Evolutionary conservation across 2,888 invertebrate species (phyloP).

Genomic region (Automeris io): DNA sequence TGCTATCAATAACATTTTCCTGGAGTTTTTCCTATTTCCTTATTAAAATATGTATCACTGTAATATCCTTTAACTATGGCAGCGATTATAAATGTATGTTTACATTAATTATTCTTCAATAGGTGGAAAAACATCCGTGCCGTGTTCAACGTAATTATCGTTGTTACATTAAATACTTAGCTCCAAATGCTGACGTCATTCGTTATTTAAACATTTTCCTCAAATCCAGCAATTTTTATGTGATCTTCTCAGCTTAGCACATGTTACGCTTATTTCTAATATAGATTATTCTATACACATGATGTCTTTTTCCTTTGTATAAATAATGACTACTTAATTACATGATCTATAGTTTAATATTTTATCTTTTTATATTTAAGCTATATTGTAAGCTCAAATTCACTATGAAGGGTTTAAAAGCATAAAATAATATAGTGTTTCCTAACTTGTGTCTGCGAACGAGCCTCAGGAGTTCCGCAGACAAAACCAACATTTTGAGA

Average conservation of each 20-base stretch:
- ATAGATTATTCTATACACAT: too few relatives aligned
- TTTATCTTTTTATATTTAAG: too few relatives aligned
- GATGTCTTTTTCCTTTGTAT: too few relatives aligned
- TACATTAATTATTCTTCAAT: conserved; percentile 1
- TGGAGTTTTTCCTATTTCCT: too few relatives aligned
- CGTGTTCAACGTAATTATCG: conserved; percentile 2
- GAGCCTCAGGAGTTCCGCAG: too few relatives aligned
- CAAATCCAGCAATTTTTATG: neutral
- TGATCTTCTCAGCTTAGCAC: too few relatives aligned
- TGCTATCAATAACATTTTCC: too few relatives aligned
- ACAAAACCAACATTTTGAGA: too few relatives aligned
- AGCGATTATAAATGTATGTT: neutral
- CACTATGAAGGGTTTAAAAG: too few relatives aligned
- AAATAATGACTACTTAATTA: neutral
- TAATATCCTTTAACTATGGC: neutral
- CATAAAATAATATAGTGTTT: too few relatives aligned
- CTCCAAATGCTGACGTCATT: neutral
- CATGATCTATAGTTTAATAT: neutral
- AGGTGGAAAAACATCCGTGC: conserved; percentile 1
- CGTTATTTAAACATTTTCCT: conserved; percentile 1
- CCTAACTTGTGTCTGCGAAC: too few relatives aligned
- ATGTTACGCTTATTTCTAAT: neutral
- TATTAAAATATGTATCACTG: neutral
- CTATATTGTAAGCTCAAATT: too few relatives aligned
- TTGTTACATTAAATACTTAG: conserved; percentile 1